Conservation (phyloP, 2,888 invertebrate species). For the Nemapogon koenigi region DNA sequence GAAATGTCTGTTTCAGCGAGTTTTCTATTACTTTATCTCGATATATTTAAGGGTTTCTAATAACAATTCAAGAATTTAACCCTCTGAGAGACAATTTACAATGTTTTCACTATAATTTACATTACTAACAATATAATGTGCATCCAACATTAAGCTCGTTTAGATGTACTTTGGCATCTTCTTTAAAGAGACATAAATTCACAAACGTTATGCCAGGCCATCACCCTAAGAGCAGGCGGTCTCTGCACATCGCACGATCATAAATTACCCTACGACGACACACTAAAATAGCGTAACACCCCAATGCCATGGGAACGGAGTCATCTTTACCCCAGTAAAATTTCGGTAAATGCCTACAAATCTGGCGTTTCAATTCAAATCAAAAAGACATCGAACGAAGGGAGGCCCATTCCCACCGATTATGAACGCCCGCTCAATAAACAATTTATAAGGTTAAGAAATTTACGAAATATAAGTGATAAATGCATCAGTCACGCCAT, state of each 20-base stretch:
- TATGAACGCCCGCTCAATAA: conserved; percentile 53
- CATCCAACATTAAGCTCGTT: too few relatives aligned
- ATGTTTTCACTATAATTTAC: too few relatives aligned
- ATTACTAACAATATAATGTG: too few relatives aligned
- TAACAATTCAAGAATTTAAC: too few relatives aligned
- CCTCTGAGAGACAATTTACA: too few relatives aligned
- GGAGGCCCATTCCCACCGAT: conserved; percentile 37
- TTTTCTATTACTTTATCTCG: too few relatives aligned
- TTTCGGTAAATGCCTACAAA: conserved; percentile 54
- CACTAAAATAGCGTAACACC: conserved; percentile 62
- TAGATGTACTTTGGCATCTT: too few relatives aligned
- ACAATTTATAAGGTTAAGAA: conserved; percentile 46
- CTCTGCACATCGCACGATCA: conserved; percentile 41
- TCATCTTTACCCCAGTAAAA: conserved; percentile 26
- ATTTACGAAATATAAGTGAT: conserved; percentile 39
- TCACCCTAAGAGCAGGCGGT: conserved; percentile 47
- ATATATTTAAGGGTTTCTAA: too few relatives aligned
- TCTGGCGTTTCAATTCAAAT: conserved; percentile 44
- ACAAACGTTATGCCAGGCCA: conserved; percentile 41
- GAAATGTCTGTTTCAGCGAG: too few relatives aligned
- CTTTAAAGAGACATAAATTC: conserved; percentile 35
- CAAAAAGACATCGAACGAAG: conserved; percentile 46
- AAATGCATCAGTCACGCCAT: conserved; percentile 48
- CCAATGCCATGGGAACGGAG: conserved; percentile 53
- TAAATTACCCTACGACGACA: conserved; percentile 55